Evolutionary conservation across 2,113 vertebrate genomes (phyloP).

Genomic region (Corythornis vintsioides): DNA sequence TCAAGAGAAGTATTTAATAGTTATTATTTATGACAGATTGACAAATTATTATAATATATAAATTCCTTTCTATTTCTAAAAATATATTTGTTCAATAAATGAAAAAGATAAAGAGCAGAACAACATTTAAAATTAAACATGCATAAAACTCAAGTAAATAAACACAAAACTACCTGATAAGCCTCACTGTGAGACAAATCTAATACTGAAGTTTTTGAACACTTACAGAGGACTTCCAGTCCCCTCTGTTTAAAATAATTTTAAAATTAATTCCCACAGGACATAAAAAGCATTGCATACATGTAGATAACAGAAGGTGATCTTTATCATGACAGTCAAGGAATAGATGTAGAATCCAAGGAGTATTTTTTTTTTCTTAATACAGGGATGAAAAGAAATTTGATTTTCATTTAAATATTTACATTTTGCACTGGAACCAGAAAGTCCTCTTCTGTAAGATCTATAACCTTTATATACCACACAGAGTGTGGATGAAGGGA

Average conservation of each 20-base stretch:
- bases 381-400: neutral
- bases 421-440: neutral
- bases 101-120: neutral
- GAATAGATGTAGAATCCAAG: neutral
- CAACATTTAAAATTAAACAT: neutral
- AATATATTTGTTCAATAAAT: neutral
- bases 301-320: neutral
- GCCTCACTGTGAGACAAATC: neutral
- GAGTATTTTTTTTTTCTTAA: neutral
- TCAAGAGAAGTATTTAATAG: neutral
- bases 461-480: neutral
- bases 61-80: neutral
- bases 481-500: neutral
- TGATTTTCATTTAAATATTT: neutral
- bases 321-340: neutral
- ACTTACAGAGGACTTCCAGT: neutral
- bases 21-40: neutral
- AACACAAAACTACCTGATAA: neutral
- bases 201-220: neutral
- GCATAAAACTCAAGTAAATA: neutral
- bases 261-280: neutral
- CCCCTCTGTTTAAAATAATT: neutral
- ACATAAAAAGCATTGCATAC: neutral
- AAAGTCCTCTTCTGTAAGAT: neutral
- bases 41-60: neutral